Evolutionary conservation across 2,113 vertebrate species (phyloP).

Genomic region (Tragelaphus scriptus): DNA sequence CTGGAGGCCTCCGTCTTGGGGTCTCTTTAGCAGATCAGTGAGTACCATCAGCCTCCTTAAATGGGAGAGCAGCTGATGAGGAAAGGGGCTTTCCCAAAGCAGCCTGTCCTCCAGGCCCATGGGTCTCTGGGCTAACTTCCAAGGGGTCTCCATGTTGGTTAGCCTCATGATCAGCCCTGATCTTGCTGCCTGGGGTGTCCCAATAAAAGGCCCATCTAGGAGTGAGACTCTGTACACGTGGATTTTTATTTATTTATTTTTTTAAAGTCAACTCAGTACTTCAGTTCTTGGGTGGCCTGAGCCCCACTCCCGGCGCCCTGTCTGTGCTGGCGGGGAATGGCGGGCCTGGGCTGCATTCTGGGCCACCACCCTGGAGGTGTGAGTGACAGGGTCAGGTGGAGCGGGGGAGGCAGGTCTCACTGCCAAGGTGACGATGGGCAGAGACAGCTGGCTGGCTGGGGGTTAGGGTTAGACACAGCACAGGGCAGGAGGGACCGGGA

Average conservation of each 20-base stretch:
- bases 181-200: background rate
- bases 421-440: slow-evolving; percentile 28
- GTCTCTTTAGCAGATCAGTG: background rate
- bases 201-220: background rate
- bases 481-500: background rate
- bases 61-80: background rate
- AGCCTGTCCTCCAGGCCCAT: background rate
- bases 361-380: background rate
- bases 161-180: background rate
- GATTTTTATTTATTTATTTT: too few species aligned
- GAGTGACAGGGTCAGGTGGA: slow-evolving; percentile 67
- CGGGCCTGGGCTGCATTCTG: background rate
- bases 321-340: background rate
- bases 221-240: background rate
- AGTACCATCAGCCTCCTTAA: background rate
- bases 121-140: background rate
- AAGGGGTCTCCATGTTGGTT: background rate
- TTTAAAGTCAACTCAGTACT: background rate
- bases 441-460: slow-evolving; percentile 57
- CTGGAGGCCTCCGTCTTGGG: background rate
- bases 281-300: background rate
- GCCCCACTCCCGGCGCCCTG: background rate
- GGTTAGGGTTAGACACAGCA: background rate
- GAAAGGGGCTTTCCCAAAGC: background rate
- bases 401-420: slow-evolving; percentile 6